phyloP scores from a whole-genome alignment of 2,113 vertebrate species.

The Pangasianodon gigas region DNA sequence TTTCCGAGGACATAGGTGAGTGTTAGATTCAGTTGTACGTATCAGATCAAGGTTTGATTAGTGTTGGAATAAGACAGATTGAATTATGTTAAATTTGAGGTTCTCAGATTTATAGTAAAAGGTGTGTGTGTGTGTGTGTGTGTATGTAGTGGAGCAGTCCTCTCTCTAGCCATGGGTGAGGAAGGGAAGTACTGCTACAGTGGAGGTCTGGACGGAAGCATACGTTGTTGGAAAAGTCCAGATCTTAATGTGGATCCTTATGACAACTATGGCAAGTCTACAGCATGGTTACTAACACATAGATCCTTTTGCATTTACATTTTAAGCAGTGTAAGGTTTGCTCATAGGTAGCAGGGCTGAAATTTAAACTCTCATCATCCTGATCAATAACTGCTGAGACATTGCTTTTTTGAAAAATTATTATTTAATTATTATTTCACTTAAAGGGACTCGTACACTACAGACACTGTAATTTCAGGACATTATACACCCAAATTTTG shows the following conservation, averaged over 20 bases:
- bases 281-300: neutral
- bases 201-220: slow-evolving; percentile 78
- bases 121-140: neutral
- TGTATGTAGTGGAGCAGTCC: slow-evolving; percentile 79
- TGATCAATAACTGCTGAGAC: neutral
- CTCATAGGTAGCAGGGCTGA: neutral
- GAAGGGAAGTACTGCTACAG: slow-evolving; percentile 84
- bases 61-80: neutral
- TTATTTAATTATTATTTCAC: no score
- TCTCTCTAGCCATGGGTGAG: slow-evolving; percentile 80
- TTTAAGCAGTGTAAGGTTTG: neutral
- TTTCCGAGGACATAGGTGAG: slow-evolving; percentile 87
- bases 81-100: neutral
- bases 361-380: neutral
- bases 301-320: neutral
- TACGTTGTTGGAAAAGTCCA: slow-evolving; percentile 87
- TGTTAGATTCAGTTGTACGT: neutral
- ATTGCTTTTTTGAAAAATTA: no score
- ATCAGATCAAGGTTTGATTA: neutral
- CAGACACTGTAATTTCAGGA: no score
- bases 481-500: no score
- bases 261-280: slow-evolving; percentile 82
- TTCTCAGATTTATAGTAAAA: neutral
- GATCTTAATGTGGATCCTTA: slow-evolving; percentile 89
- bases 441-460: no score